A percentile compares a stretch with the other conserved stretches of the same genome.
These are phyloP conservation scores for Linepithema humile DNA, from an alignment of 1,140 invertebrate genomes.

Conservation along the genomic window DNA sequence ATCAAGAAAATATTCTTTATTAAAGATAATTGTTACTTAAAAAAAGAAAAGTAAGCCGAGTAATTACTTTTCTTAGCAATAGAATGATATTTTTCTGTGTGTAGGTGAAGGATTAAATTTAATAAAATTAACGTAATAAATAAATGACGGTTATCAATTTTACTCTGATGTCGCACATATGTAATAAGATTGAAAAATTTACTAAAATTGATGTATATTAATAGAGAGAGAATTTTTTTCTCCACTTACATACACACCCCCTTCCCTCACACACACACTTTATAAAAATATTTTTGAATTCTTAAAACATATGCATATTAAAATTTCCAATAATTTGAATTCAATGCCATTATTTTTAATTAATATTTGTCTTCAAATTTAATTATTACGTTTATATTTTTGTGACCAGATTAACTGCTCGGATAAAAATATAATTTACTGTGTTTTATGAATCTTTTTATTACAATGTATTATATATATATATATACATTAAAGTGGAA, in stretches of 20 bases:
- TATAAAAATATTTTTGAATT: neutral
- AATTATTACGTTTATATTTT: too few species aligned
- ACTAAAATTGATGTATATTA: neutral
- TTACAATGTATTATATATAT: neutral
- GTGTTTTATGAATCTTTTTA: neutral
- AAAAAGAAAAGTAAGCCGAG: too few species aligned
- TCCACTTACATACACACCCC: too few species aligned
- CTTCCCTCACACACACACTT: too few species aligned
- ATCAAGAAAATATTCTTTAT: too few species aligned
- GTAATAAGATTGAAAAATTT: neutral
- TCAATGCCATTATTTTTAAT: too few species aligned
- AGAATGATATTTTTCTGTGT: too few species aligned
- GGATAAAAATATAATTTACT: too few species aligned
- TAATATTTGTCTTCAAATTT: too few species aligned
- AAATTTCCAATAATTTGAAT: neutral
- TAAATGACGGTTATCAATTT: neutral
- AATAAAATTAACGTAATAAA: conserved; percentile 9
- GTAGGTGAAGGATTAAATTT: neutral
- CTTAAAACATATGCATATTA: neutral
- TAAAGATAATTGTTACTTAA: too few species aligned
- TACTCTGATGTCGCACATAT: neutral
- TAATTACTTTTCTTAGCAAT: too few species aligned
- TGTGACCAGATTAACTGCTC: too few species aligned
- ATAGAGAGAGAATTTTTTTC: neutral
- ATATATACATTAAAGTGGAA: neutral